Evolutionary conservation across 2,888 invertebrate genomes (phyloP).

Genomic region (Frankliniella intonsa): DNA sequence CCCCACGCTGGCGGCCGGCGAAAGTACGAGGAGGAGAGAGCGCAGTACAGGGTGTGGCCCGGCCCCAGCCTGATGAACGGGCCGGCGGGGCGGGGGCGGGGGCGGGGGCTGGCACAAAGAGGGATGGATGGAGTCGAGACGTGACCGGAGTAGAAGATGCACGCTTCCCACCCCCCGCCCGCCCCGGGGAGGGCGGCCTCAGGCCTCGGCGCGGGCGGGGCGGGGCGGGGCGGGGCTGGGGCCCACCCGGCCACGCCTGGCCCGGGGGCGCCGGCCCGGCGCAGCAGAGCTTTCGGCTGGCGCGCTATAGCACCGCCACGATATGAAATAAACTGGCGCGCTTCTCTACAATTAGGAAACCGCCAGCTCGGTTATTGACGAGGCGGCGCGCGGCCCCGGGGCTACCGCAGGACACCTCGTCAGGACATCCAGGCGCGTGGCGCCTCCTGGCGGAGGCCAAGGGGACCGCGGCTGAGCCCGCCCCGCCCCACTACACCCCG

Average conservation of each 20-base stretch:
- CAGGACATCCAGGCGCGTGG: too few species aligned
- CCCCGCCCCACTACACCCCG: neutral
- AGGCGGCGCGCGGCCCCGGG: neutral
- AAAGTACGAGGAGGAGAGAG: neutral
- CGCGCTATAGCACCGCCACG: neutral
- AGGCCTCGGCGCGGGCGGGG: too few species aligned
- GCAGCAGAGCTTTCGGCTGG: too few species aligned
- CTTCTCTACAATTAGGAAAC: neutral
- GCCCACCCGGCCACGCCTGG: too few species aligned
- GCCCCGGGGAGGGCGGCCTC: neutral
- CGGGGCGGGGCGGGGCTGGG: too few species aligned
- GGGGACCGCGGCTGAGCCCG: neutral
- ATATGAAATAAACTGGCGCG: neutral
- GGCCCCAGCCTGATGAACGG: neutral
- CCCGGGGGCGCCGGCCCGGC: too few species aligned
- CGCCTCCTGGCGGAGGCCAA: too few species aligned
- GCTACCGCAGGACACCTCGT: too few species aligned
- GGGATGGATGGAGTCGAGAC: constrained; percentile 24
- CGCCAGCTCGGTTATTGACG: neutral
- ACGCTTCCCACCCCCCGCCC: neutral
- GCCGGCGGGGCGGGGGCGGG: neutral
- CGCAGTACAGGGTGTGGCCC: neutral
- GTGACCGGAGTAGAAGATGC: constrained; percentile 7
- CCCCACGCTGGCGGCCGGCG: too few species aligned
- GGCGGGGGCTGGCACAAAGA: neutral